phyloP scores from a whole-genome alignment of 2,888 invertebrate genomes.

The Callinectes sapidus region DNA sequence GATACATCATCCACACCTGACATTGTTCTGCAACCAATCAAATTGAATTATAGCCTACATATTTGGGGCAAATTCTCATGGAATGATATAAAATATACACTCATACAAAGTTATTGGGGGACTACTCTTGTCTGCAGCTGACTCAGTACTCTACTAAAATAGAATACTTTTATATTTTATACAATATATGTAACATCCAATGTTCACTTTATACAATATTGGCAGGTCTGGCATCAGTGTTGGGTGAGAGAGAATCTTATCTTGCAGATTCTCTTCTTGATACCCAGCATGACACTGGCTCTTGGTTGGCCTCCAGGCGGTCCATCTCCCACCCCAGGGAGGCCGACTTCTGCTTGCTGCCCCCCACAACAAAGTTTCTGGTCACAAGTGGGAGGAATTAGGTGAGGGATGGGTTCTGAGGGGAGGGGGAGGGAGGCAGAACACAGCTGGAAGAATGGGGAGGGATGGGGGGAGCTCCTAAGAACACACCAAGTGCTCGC shows the following conservation, averaged over 20 bases:
- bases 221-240: constrained; percentile 67
- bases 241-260: constrained; percentile 46
- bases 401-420: constrained; percentile 43
- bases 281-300: constrained; percentile 39
- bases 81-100: constrained; percentile 71
- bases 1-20: constrained; percentile 31
- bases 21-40: constrained; percentile 51
- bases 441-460: constrained; percentile 59
- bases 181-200: constrained; percentile 64
- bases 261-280: constrained; percentile 47
- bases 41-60: constrained; percentile 53
- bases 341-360: constrained; percentile 19
- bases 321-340: constrained; percentile 29
- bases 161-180: constrained; percentile 66
- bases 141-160: constrained; percentile 69
- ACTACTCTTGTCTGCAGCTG: constrained; percentile 54
- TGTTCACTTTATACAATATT: constrained; percentile 69
- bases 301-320: constrained; percentile 20
- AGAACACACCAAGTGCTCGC: constrained; percentile 51
- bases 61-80: constrained; percentile 56
- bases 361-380: constrained; percentile 50
- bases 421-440: constrained; percentile 35
- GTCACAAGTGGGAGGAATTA: constrained; percentile 51
- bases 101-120: constrained; percentile 61
- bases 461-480: constrained; percentile 50